Evolutionary conservation across 2,888 invertebrate species (phyloP), one percentile per base, ranked within the genome.

Genomic region (Epinotia bilunana): DNA sequence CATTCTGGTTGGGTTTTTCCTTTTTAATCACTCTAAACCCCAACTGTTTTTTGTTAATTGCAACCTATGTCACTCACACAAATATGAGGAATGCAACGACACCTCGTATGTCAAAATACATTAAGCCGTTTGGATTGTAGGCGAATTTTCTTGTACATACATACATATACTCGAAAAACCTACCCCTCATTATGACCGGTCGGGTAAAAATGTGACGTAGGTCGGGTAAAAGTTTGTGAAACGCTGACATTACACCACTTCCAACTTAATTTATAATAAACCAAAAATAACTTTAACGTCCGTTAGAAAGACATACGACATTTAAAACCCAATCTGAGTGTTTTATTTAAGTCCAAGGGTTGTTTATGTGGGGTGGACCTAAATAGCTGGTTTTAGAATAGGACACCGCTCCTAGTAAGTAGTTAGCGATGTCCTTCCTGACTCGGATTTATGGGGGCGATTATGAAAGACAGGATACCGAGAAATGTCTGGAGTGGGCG

Each of bases 381-480:
- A 74, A 74, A 74, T 74, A 74, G 53, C 64, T 64, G n/a, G 39
- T 70, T 58, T 71, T 69, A 74, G 74, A 74, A 70, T 53, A 62
- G 60, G 60, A 74, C 63, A 69, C 70, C 16, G 28, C 13, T 53
- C 49, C 64, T 57, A 23, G 64, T 49, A 4, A 43, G 67, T 61
- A 68, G 23, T 69, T 33, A 64, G 74, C 23, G 43, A 46, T 60
- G 43, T 70, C 64, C 74, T 64, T 65, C 64, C 64, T 64, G 74
- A 74, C 70, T 60, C 39, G n/a, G 70, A 74, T 74, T 58, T 70
- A 74, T 74, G n/a, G 60, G 58, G 18, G 49, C 23, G 70, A 64
- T 70, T 74, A 70, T 64, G 67, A 67, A 28, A 28, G 20, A 53
- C 74, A 74, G 70, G 74, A 70, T 57, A 70, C 74, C 39, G 58